A percentile compares a stretch with the other conserved stretches of the same genome.
These are phyloP conservation scores for Caenorhabditis inopinata DNA, from an alignment of 1,140 invertebrate genomes.

Conservation along the genomic window DNA sequence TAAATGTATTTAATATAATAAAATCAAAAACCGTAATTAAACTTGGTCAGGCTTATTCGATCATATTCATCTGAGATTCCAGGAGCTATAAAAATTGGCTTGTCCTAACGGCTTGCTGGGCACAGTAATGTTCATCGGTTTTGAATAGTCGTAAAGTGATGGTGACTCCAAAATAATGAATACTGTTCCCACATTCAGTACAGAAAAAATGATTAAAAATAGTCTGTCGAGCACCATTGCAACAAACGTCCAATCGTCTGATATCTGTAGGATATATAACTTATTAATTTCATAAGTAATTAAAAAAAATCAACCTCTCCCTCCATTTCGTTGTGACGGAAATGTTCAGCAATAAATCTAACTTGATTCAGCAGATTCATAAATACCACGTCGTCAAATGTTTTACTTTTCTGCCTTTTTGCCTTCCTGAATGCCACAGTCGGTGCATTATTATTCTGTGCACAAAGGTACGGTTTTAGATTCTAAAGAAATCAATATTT, in stretches of 20 bases:
- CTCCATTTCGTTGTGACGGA: conserved; percentile 56
- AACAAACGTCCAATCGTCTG: conserved; percentile 98
- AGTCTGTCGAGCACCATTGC: conserved; percentile 98
- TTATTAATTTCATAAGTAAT: background rate
- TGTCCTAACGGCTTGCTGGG: conserved; percentile 59
- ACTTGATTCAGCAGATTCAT: conserved; percentile 62
- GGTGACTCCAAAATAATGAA: conserved; percentile 63
- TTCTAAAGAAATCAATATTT: background rate
- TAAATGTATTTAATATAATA: background rate
- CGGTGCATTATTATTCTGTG: conserved; percentile 19
- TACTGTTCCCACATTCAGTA: conserved; percentile 64
- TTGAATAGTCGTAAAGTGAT: conserved; percentile 56
- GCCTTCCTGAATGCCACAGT: conserved; percentile 42
- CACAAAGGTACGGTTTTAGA: conserved; percentile 1
- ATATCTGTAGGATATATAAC: conserved; percentile 52
- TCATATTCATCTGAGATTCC: background rate
- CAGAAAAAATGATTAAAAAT: conserved; percentile 73
- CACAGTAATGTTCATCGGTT: conserved; percentile 64
- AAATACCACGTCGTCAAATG: conserved; percentile 62
- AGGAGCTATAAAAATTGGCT: conserved; percentile 51
- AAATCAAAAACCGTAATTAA: background rate
- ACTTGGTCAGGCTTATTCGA: background rate
- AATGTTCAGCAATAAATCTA: conserved; percentile 60
- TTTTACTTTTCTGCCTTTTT: conserved; percentile 48
- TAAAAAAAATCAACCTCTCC: too few relatives aligned